A percentile compares a stretch with the other conserved stretches of the same genome.
Conservation (phyloP, 2,797 vertebrate genomes). For the Siniperca obscura region DNA sequence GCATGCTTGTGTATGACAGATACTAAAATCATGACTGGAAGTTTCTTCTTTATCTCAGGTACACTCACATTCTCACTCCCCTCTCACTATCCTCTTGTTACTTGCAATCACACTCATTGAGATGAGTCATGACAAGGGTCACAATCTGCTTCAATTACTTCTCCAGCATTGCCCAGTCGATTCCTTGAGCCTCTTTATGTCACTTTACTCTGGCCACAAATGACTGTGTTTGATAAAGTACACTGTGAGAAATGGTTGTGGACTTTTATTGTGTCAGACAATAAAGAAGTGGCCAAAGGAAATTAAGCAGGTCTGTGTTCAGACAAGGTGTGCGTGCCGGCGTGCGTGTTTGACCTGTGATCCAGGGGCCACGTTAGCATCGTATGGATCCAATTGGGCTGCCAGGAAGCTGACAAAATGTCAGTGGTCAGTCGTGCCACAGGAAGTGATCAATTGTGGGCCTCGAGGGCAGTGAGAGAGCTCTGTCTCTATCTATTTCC, state of each 20-base stretch:
- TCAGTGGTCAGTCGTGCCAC: conserved; percentile 80
- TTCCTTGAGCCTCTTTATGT: conserved; percentile 45
- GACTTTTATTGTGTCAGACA: conserved; percentile 7
- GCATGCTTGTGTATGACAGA: background rate
- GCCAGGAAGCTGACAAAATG: conserved; percentile 82
- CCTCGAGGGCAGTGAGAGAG: conserved; percentile 74
- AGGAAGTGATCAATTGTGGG: conserved; percentile 83
- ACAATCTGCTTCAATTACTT: conserved; percentile 53
- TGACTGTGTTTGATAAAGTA: conserved; percentile 52
- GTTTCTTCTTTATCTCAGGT: conserved; percentile 22
- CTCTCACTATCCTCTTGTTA: conserved; percentile 29
- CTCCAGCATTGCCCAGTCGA: conserved; percentile 37
- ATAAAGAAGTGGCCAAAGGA: conserved; percentile 33
- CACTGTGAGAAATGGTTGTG: conserved; percentile 30
- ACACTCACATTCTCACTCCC: conserved; percentile 20
- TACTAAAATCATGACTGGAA: conserved; percentile 6
- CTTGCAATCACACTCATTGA: conserved; percentile 25
- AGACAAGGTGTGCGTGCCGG: conserved; percentile 39
- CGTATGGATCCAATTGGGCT: conserved; percentile 85
- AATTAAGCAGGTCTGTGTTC: conserved; percentile 40
- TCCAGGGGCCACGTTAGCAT: conserved; percentile 69
- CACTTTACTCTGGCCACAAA: conserved; percentile 44
- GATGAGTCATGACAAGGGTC: conserved; percentile 37
- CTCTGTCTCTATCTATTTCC: conserved; percentile 80
- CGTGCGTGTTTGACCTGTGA: conserved; percentile 76